These are phyloP conservation scores for Gopherus flavomarginatus DNA, from an alignment of 2,113 vertebrate genomes.

Conservation along the genomic window DNA sequence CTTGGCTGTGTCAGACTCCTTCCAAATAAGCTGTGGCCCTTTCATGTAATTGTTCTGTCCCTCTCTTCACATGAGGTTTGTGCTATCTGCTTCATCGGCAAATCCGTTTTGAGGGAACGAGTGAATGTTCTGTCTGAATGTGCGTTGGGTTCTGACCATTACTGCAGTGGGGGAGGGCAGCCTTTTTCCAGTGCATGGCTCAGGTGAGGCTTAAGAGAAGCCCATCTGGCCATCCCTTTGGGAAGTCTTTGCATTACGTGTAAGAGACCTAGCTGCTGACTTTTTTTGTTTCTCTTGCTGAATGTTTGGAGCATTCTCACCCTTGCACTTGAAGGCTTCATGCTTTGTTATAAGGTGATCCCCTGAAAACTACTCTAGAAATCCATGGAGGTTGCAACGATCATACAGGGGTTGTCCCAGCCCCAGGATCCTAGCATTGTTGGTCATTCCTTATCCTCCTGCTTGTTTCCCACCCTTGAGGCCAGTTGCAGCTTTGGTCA, in stretches of 20 bases:
- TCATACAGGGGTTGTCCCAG: not conserved
- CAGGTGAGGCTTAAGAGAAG: not conserved
- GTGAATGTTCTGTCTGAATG: not conserved
- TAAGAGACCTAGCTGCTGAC: not conserved
- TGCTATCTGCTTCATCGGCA: not conserved
- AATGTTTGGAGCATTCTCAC: not conserved
- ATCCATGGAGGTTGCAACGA: not conserved
- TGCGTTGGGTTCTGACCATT: fast-evolving
- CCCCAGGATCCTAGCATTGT: too few species aligned
- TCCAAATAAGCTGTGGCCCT: not conserved
- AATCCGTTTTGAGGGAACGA: fast-evolving
- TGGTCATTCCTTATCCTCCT: not conserved
- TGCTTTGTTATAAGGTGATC: not conserved
- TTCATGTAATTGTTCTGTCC: not conserved
- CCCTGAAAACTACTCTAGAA: not conserved
- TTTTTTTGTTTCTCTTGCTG: too few species aligned
- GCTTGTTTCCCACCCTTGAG: not conserved
- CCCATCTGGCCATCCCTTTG: not conserved
- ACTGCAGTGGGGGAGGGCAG: not conserved
- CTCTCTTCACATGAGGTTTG: fast-evolving
- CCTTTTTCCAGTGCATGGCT: not conserved
- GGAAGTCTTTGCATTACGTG: not conserved
- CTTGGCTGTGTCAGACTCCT: not conserved
- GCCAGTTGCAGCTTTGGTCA: not conserved
- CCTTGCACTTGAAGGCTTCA: not conserved